Conservation (phyloP, 2,797 vertebrate species). For the Anolis apletophallus region DNA sequence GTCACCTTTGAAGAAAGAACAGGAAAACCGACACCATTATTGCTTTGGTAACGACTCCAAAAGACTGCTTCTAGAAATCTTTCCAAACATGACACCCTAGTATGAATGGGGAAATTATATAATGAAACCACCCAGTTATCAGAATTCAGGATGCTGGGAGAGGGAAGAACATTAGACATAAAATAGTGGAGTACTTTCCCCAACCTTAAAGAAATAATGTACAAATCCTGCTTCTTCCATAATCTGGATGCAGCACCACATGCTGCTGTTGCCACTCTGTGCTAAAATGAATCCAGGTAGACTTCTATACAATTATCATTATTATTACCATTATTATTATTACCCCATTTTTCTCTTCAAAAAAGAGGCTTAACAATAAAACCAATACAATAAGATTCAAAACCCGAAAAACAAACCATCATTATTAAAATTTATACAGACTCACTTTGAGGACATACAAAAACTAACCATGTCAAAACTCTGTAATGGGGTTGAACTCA, state of each 20-base stretch:
- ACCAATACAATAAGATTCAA: no score
- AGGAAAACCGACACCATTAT: neutral
- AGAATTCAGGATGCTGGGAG: neutral
- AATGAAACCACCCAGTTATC: neutral
- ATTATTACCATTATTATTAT: no score
- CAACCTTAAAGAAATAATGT: no score
- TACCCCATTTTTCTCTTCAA: no score
- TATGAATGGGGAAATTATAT: neutral
- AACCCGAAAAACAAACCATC: no score
- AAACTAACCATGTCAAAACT: neutral
- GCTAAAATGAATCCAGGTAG: neutral
- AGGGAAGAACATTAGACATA: neutral
- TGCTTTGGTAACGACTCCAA: neutral
- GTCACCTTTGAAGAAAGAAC: conserved; percentile 85
- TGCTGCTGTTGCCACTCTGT: no score
- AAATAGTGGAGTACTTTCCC: neutral
- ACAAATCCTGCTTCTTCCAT: no score
- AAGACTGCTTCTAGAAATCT: neutral
- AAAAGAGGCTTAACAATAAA: no score
- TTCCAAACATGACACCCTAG: neutral
- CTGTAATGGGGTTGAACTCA: rapidly evolving
- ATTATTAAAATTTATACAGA: no score
- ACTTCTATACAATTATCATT: neutral
- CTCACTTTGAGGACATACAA: no score
- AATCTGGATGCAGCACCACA: neutral